Conservation (phyloP, 2,888 invertebrate species). For the Sarcophaga variegata region DNA sequence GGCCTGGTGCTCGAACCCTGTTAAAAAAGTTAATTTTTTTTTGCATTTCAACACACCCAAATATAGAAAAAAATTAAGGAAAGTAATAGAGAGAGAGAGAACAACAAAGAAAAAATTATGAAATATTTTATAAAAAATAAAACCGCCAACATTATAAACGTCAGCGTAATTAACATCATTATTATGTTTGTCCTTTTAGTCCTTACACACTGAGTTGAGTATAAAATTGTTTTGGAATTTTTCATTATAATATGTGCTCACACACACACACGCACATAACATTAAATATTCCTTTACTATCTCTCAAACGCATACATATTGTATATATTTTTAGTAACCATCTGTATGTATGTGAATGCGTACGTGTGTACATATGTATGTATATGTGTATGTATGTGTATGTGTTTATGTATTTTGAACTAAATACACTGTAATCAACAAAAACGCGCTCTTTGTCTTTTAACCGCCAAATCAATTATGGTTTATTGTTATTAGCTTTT, state of each 20-base stretch:
- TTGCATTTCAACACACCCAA: conserved; percentile 9
- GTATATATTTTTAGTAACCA: neutral
- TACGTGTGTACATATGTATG: neutral
- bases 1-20: no score
- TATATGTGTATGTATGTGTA: neutral
- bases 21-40: neutral
- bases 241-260: neutral
- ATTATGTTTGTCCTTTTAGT: neutral
- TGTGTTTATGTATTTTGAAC: neutral
- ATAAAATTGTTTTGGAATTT: no score
- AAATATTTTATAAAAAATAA: conserved; percentile 33
- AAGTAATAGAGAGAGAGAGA: no score
- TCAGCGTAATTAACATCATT: conserved; percentile 7
- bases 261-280: neutral
- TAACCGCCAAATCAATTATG: conserved; percentile 69
- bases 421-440: conserved; percentile 35
- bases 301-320: neutral
- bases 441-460: conserved; percentile 63
- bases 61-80: neutral
- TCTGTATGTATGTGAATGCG: no score
- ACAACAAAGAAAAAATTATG: no score
- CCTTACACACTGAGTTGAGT: neutral
- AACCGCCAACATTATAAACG: conserved; percentile 38
- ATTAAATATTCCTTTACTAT: no score
- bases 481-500: conserved; percentile 68